Percentiles rank a stretch among this genome's conserved stretches.
These are phyloP conservation scores for Himalopsyche phryganea DNA, from an alignment of 1,140 invertebrate genomes.

Conservation along the genomic window DNA sequence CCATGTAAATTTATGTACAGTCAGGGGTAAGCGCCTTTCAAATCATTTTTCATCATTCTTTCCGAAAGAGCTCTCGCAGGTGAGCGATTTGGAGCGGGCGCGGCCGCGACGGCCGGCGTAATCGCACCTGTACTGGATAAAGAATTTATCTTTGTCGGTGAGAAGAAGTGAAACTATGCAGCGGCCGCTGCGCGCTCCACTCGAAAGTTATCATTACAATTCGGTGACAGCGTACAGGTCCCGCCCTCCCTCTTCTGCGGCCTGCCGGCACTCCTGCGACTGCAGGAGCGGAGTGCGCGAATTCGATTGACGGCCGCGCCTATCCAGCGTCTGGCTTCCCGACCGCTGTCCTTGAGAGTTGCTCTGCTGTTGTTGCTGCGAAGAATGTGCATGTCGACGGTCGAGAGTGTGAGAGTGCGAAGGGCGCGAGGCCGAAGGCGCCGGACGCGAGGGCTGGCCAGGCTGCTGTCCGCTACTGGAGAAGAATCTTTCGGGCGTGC, in stretches of 20 bases:
- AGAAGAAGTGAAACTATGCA: conserved; percentile 30
- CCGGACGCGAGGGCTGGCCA: not conserved
- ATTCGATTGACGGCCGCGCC: conserved; percentile 10
- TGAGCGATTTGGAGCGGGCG: not conserved
- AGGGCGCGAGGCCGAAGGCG: conserved; percentile 3
- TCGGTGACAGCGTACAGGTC: conserved; percentile 48
- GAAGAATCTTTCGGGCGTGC: conserved; percentile 31
- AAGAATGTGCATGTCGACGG: conserved; percentile 16
- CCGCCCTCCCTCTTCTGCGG: conserved; percentile 35
- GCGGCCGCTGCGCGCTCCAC: conserved; percentile 24
- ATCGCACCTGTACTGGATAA: conserved; percentile 23
- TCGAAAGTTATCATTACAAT: conserved; percentile 39
- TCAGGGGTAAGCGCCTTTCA: no score
- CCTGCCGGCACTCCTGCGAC: conserved; percentile 22
- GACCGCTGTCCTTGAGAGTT: not conserved
- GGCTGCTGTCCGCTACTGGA: conserved; percentile 25
- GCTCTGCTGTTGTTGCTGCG: conserved; percentile 5
- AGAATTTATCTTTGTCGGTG: conserved; percentile 27
- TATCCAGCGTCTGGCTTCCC: conserved; percentile 27
- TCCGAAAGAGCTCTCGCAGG: not conserved
- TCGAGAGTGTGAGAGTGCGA: conserved; percentile 31
- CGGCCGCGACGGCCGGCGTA: not conserved
- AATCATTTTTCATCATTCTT: no score
- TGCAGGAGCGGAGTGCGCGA: not conserved
- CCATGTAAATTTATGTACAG: no score